These are phyloP conservation scores for Acanthis flammea DNA, from an alignment of 2,797 vertebrate species.

Conservation along the genomic window DNA sequence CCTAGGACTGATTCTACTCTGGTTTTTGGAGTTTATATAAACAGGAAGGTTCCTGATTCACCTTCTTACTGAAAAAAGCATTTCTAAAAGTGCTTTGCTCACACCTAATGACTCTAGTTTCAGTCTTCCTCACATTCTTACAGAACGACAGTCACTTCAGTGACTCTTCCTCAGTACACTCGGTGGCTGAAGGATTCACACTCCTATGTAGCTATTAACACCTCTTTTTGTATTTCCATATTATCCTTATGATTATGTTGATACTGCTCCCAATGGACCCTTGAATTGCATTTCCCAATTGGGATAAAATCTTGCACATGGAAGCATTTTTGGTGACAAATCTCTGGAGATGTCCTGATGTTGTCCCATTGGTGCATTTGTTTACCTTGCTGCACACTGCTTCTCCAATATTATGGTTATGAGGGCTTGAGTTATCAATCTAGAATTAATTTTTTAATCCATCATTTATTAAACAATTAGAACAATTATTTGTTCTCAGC, in stretches of 20 bases:
- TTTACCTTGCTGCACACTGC: accelerated
- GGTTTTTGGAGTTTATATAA: neutral
- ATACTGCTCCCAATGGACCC: neutral
- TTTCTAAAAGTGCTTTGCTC: neutral
- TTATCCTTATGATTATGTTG: neutral
- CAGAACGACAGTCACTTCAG: neutral
- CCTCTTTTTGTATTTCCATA: neutral
- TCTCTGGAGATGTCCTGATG: neutral
- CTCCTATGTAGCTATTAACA: neutral
- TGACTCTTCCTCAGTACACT: neutral
- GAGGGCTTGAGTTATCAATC: neutral
- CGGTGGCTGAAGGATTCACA: neutral
- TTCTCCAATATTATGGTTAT: accelerated
- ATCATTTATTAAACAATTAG: neutral
- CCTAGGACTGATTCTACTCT: no score
- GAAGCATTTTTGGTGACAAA: neutral
- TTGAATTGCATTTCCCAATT: neutral
- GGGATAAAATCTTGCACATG: neutral
- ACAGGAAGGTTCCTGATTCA: accelerated
- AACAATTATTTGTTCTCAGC: neutral
- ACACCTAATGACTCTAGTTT: neutral
- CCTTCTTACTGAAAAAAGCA: neutral
- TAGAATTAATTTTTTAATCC: neutral
- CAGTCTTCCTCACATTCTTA: neutral
- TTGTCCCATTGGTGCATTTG: accelerated